Evolutionary conservation across 2,888 invertebrate species (phyloP).

Genomic region (Noctua pronuba): DNA sequence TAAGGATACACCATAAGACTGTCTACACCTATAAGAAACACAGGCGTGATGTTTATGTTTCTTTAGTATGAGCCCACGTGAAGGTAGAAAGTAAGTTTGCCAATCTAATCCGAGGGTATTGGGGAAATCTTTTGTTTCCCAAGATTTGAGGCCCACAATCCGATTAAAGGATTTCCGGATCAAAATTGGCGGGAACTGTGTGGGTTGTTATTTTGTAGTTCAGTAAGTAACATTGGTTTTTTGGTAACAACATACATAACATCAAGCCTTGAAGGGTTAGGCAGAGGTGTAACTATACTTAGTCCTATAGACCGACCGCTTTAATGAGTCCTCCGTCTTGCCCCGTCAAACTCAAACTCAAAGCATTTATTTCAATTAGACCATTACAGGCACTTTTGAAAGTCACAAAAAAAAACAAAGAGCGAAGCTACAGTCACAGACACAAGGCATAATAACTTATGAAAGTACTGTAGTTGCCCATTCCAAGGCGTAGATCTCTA

Average conservation of each 20-base stretch:
- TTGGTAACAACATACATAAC: neutral
- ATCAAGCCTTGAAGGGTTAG: neutral
- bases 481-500: no score
- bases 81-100: conserved; percentile 22
- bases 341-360: no score
- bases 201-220: conserved; percentile 26
- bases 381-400: no score
- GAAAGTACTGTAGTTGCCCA: no score
- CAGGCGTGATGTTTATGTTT: neutral
- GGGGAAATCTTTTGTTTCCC: conserved; percentile 43
- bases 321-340: no score
- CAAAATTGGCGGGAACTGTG: conserved; percentile 16
- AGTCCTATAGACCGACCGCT: no score
- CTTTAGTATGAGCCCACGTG: neutral
- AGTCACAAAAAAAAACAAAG: no score
- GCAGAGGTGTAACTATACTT: neutral
- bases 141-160: conserved; percentile 26
- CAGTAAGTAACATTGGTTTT: neutral
- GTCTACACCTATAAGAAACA: neutral
- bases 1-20: no score
- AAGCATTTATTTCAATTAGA: no score
- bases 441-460: no score
- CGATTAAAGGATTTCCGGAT: conserved; percentile 49
- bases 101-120: conserved; percentile 48
- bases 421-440: no score